Conservation (phyloP, 2,888 invertebrate genomes). For the Pantelozetes paolii region DNA sequence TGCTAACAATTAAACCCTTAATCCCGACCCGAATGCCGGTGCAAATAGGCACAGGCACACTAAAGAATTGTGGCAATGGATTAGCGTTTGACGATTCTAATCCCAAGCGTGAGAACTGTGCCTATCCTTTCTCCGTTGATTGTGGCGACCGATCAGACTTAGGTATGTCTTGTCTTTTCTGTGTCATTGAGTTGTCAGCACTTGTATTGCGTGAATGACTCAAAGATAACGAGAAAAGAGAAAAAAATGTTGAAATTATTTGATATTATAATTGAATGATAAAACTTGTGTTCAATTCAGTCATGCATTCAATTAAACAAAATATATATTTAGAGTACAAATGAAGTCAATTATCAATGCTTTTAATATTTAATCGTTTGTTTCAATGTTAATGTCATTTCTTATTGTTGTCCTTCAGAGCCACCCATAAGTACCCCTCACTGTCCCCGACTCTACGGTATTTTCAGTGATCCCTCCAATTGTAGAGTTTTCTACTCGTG, state of each 20-base stretch:
- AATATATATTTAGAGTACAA: not conserved
- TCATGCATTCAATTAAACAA: not conserved
- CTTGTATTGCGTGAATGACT: not conserved
- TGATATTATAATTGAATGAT: not conserved
- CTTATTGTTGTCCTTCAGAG: constrained; percentile 57
- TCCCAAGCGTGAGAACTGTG: constrained; percentile 88
- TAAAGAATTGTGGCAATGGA: constrained; percentile 90
- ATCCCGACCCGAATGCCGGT: not conserved
- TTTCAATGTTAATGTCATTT: not conserved
- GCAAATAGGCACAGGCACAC: constrained; percentile 61
- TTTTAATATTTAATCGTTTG: not conserved
- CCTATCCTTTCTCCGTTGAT: constrained; percentile 89
- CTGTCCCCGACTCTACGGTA: constrained; percentile 81
- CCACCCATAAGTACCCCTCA: constrained; percentile 77
- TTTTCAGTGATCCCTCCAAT: constrained; percentile 79
- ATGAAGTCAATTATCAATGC: not conserved
- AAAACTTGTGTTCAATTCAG: not conserved
- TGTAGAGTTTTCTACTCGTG: constrained; percentile 95
- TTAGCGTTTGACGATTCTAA: constrained; percentile 84
- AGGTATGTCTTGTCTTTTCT: constrained; percentile 57
- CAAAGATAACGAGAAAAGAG: not conserved
- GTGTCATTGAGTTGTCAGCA: too few relatives aligned
- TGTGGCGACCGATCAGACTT: constrained; percentile 81
- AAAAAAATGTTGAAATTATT: not conserved
- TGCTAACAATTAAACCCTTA: too few relatives aligned